Percentiles rank a stretch among this genome's conserved stretches.
phyloP scores from a whole-genome alignment of 2,113 vertebrate species.

The Uria aalge region DNA sequence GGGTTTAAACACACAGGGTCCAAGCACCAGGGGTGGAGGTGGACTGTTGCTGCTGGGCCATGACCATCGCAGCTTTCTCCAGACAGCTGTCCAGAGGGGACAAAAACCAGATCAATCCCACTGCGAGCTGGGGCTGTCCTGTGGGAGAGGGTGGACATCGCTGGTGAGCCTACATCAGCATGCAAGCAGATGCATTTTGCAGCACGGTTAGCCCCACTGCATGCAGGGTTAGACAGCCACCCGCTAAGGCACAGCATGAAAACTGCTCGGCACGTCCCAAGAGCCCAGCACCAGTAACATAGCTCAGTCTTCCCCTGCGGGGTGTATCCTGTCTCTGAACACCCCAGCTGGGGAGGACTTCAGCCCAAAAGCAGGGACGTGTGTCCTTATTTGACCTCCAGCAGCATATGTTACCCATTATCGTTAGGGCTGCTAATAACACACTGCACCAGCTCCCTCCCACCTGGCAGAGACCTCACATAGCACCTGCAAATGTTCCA shows the following conservation, averaged over 20 bases:
- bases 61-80: neutral
- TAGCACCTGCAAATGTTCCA: neutral
- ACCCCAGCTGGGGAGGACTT: neutral
- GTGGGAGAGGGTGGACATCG: neutral
- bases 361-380: accelerated
- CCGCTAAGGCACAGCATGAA: neutral
- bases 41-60: neutral
- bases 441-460: neutral
- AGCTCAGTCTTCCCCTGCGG: neutral
- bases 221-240: accelerated
- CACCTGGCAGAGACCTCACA: neutral
- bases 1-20: neutral
- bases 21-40: neutral
- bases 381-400: neutral
- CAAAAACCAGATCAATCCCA: neutral
- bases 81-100: neutral
- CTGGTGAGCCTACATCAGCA: neutral
- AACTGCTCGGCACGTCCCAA: neutral
- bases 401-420: neutral
- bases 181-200: neutral
- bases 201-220: accelerated
- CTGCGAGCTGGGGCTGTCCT: too few relatives aligned
- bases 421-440: neutral
- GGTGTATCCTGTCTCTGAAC: neutral
- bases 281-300: neutral